phyloP scores from a whole-genome alignment of 1,140 invertebrate genomes.

The Bombus huntii region DNA sequence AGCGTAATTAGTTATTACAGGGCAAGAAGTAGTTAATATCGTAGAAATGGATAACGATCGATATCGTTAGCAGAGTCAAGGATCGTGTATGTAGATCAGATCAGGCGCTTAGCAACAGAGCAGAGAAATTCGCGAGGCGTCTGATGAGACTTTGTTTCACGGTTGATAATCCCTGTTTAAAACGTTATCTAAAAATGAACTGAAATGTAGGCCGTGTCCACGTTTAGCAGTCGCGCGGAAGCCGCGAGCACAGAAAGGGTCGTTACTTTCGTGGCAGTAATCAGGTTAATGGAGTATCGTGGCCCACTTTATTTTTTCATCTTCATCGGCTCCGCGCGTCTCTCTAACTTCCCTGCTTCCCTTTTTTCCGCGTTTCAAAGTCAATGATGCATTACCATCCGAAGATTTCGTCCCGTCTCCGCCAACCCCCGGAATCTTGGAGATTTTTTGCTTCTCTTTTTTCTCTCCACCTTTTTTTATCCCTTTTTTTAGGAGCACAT shows the following conservation, averaged over 20 bases:
- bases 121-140: background rate
- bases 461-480: background rate
- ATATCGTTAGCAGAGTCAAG: background rate
- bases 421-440: background rate
- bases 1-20: background rate
- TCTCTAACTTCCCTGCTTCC: slow-evolving; percentile 19
- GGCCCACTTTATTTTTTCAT: slow-evolving; percentile 61
- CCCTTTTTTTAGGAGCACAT: background rate
- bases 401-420: slow-evolving; percentile 2
- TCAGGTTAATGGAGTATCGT: slow-evolving; percentile 70
- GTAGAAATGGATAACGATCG: background rate
- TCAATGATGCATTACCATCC: slow-evolving; percentile 43
- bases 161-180: slow-evolving; percentile 41
- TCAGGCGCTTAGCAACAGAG: background rate
- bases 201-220: slow-evolving; percentile 59
- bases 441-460: no score
- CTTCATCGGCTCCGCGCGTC: slow-evolving; percentile 41
- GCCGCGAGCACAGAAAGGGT: slow-evolving; percentile 52
- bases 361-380: slow-evolving; percentile 30
- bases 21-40: background rate
- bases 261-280: slow-evolving; percentile 63
- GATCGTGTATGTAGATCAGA: background rate
- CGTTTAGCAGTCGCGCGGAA: slow-evolving; percentile 56
- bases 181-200: slow-evolving; percentile 49
- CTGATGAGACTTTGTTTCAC: slow-evolving; percentile 29